Evolutionary conservation across 2,797 vertebrate genomes (phyloP), one percentile per base, ranked within the genome.

Genomic region (Gadopsis marmoratus): DNA sequence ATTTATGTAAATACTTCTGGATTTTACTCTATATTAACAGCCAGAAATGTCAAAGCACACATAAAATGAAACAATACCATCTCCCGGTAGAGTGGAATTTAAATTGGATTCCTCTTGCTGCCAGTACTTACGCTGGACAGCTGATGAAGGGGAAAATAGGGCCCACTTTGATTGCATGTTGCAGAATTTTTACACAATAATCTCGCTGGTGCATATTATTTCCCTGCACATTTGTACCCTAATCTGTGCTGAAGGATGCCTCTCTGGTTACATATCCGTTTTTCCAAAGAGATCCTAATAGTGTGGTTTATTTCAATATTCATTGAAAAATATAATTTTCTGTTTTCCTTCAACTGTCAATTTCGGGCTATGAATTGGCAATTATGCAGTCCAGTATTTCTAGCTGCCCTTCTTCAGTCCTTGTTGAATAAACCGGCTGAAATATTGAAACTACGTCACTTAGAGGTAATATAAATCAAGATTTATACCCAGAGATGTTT

Each of bases 31-130:
- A 92, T 95, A 95, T 95, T 96, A 96, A 94, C 91, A 90, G 92
- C 88, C 88, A 95, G 95, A 96, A 96, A 96, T 96, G 96, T 96
- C 95, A 96, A 95, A 95, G 94, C 95, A 94, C 95, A 96, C 96
- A 96, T 96, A 96, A 96, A 96, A 96, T 96, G 93, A 96, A 96
- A 96, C 95, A 95, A 96, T 96, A 94, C 92, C 94, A 94, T 96
- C 94, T 94, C 93, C 91, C 91, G 82, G 93, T 92, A 88, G 94
- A 95, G 94, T 94, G 94, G 94, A 95, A 95, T 96, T 96, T 96
- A 95, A 96, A 96, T 96, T 96, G 95, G 95, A 95, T 96, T 96
- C 91, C 93, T 94, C 92, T 92, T 93, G 94, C 93, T 93, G 93
- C 91, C 90, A 91, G 90, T 92, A 91, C 92, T 94, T 89, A 92